phyloP scores from a whole-genome alignment of 2,888 invertebrate genomes.

The Eupithecia pulchellata region DNA sequence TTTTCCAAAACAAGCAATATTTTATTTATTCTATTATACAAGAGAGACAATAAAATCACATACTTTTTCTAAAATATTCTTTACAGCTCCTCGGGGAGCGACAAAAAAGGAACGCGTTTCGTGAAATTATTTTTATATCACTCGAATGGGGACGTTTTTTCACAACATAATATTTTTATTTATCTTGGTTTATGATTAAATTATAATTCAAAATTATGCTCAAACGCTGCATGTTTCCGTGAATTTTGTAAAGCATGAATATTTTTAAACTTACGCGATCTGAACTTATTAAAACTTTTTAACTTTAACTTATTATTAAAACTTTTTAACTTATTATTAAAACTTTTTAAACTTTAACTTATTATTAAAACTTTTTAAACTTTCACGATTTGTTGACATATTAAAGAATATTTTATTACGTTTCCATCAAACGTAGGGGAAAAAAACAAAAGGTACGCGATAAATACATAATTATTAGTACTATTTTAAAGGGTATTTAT shows the following conservation, averaged over 20 bases:
- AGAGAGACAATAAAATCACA: conserved; percentile 29
- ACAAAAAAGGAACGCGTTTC: conserved; percentile 27
- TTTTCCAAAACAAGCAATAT: conserved; percentile 8
- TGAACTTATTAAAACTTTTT: too few species aligned
- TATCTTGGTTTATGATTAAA: background rate
- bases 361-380: too few species aligned
- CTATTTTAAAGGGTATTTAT: too few species aligned
- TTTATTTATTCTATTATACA: conserved; percentile 20
- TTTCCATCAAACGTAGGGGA: too few species aligned
- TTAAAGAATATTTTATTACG: too few species aligned
- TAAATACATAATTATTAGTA: too few species aligned
- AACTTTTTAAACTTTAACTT: too few species aligned
- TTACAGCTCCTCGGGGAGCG: conserved; percentile 30
- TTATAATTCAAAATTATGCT: background rate
- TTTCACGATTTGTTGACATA: too few species aligned
- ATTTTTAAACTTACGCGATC: too few species aligned
- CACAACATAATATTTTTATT: background rate
- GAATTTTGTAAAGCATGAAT: background rate
- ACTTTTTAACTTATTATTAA: too few species aligned
- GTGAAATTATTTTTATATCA: conserved; percentile 30
- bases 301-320: too few species aligned
- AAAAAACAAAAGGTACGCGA: too few species aligned
- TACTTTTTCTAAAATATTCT: conserved; percentile 29
- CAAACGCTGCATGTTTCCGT: background rate
- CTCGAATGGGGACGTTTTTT: conserved; percentile 20